These are phyloP conservation scores for Mirza zaza DNA, from an alignment of 2,113 vertebrate genomes.

Conservation along the genomic window DNA sequence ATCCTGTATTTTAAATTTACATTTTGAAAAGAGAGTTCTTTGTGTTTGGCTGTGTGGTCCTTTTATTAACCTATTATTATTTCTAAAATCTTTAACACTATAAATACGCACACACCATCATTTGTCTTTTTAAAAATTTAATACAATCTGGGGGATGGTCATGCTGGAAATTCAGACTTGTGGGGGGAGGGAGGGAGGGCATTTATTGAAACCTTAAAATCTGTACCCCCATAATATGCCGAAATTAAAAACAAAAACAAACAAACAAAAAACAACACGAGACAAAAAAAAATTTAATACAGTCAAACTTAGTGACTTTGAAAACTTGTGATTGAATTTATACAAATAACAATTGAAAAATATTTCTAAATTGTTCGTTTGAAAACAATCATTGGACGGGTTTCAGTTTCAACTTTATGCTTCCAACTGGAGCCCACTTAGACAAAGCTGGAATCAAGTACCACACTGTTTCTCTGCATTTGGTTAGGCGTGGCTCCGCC, in stretches of 20 bases:
- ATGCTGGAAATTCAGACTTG: too few species aligned
- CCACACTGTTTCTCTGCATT: background rate
- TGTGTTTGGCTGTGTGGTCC: background rate
- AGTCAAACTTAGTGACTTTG: background rate
- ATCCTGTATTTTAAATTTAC: background rate
- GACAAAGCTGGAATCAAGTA: background rate
- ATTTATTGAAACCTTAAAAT: too few species aligned
- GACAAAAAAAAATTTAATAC: background rate
- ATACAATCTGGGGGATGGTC: too few species aligned
- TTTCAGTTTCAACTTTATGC: conserved; percentile 21
- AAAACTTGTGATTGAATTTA: background rate
- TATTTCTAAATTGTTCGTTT: background rate
- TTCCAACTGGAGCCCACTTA: background rate
- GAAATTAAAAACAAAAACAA: too few species aligned
- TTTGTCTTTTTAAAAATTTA: background rate
- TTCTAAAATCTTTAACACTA: background rate
- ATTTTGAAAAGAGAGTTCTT: background rate
- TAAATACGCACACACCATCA: background rate
- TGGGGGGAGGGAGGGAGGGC: too few species aligned
- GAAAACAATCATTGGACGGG: background rate
- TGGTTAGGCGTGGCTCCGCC: background rate
- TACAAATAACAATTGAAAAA: background rate
- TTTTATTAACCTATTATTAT: background rate
- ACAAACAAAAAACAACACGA: too few species aligned
- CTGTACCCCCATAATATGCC: too few species aligned